Base-by-base conservation (phyloP, 2,113 vertebrate genomes). In the Marmota monax region DNA sequence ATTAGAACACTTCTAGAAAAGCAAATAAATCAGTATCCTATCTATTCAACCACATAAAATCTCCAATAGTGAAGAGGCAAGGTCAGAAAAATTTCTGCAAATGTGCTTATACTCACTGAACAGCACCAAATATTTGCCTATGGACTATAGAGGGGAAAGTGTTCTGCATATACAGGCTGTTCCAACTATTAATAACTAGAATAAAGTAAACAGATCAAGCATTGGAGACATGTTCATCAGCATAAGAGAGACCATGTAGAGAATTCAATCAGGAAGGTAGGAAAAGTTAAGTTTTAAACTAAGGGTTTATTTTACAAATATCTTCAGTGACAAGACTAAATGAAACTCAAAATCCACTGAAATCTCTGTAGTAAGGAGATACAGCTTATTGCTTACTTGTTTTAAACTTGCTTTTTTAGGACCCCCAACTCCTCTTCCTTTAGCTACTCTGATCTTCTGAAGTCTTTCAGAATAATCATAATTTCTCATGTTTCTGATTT, bases 11-110 rank as follows among this genome's bases (percentile, higher is more conserved):
- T 85, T 90, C 2, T 70, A 92, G 74, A 85, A 96, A 96, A 98
- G 56, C 72, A 80, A 97, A 97, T 76, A 80, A 97, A 97, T 76
- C 87, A 56, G 70, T 84, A 70, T 69, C 42, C 84, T 73, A 17
- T 72, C 84, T 96, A 72, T 87, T 14, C 53, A 83, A 94, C 51
- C 32, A 93, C n/a, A 95, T 76, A 72, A 74, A 95, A 96, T 88
- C 92, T 98, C 97, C 93, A 97, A 97, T 29, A 89, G 86, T 92
- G 10, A 89, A 95, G 23, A 85, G 27, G 82, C 12, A 95, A 88
- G n/a, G 73, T 77, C 25, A 76, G 56, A 80, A 34, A 82, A 61
- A 51, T 39, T 42, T 2, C n/a, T 88, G 61, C 67, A 94, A n/a
- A 61, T 86, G n/a, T 77, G 20, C 5, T 29, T n/a, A 70, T 51